Evolutionary conservation across 2,113 vertebrate species (phyloP).

Genomic region (Oxygymnocypris stewartii): DNA sequence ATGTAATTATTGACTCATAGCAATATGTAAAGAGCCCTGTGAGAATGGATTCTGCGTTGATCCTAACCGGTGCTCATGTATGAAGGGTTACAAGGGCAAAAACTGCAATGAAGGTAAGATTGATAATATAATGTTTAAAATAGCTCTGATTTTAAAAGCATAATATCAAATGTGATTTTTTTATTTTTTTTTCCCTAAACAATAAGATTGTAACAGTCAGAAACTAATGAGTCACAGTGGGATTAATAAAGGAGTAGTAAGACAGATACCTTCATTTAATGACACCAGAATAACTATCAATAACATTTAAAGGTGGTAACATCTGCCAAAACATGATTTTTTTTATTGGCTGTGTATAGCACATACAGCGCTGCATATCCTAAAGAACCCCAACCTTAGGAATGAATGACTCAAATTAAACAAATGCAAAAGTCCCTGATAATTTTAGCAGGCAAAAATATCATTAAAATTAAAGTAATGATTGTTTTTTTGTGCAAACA

Average conservation of each 20-base stretch:
- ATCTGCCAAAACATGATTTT: neutral
- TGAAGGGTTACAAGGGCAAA: slow-evolving; percentile 62
- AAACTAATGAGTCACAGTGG: neutral
- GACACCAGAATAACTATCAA: neutral
- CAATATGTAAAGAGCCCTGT: slow-evolving; percentile 64
- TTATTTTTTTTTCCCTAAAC: neutral
- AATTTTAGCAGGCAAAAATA: neutral
- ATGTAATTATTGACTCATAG: slow-evolving; percentile 52
- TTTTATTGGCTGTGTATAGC: neutral
- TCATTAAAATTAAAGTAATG: neutral
- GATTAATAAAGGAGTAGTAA: neutral
- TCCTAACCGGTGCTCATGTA: slow-evolving; percentile 69
- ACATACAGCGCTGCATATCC: neutral
- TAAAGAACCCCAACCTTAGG: neutral
- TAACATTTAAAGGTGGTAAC: neutral
- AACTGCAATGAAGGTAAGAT: slow-evolving; percentile 69
- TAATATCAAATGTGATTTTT: neutral
- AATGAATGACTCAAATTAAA: neutral
- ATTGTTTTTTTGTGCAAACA: neutral
- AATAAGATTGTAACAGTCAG: neutral
- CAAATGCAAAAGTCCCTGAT: neutral
- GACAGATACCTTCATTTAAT: neutral
- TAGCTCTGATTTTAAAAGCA: neutral
- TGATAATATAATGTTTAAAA: neutral
- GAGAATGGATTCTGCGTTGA: slow-evolving; percentile 65